Percentiles rank a stretch among this genome's conserved stretches.
These are phyloP conservation scores for Chelon labrosus DNA, from an alignment of 2,797 vertebrate species.

Conservation along the genomic window DNA sequence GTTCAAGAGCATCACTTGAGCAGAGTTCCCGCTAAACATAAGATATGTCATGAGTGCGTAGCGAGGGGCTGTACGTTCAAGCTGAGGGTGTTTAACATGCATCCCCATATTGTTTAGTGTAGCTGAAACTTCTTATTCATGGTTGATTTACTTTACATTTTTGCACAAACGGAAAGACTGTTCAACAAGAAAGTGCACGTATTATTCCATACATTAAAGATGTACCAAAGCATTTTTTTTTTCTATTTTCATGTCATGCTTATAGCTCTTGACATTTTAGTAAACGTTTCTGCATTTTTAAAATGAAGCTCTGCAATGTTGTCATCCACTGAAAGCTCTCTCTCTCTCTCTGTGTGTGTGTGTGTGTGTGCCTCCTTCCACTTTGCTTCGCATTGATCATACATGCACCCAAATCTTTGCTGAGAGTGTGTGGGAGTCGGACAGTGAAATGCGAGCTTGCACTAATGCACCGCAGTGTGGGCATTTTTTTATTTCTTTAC, in stretches of 20 bases:
- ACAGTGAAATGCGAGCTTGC: conserved; percentile 30
- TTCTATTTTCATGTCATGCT: neutral
- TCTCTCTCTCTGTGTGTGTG: too few species aligned
- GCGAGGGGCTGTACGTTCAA: too few species aligned
- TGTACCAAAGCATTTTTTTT: neutral
- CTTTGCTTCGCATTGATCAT: conserved; percentile 18
- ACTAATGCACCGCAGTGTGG: conserved; percentile 24
- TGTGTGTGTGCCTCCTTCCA: neutral
- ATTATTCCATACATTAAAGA: neutral
- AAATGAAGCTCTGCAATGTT: neutral
- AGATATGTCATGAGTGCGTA: too few species aligned
- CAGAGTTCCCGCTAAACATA: too few species aligned
- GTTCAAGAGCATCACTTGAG: too few species aligned
- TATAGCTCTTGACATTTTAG: neutral
- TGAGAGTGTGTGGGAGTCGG: conserved; percentile 44
- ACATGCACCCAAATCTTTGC: conserved; percentile 18
- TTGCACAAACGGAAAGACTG: conserved; percentile 3
- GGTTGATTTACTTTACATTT: conserved; percentile 4
- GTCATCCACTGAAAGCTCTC: neutral
- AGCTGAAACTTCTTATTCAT: neutral
- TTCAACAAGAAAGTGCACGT: neutral
- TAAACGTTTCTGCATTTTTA: neutral
- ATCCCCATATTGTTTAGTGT: neutral
- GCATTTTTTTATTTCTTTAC: conserved; percentile 25
- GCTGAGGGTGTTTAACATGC: too few species aligned